Evolutionary conservation across 2,797 vertebrate species (phyloP), one percentile per base, ranked within the genome.

Genomic region (Tarsius wallacei): DNA sequence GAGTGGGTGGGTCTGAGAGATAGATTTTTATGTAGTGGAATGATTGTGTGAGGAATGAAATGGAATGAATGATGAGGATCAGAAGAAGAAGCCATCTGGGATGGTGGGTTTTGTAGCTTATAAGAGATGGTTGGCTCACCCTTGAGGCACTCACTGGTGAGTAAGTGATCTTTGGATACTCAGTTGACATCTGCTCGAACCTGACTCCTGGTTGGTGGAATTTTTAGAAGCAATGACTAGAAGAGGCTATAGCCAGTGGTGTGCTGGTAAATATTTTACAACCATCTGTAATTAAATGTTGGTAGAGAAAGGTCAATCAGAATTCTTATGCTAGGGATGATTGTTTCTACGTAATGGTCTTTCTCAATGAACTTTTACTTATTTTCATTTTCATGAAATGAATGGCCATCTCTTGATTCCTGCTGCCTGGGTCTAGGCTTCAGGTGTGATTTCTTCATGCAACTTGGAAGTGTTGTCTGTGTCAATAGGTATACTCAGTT

Each of bases 201-300:
- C 31, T 80, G 10, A 21, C 63, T 22, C 53, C 26, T 33, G 47
- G 73, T 55, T 61, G 15, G 66, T 36, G 73, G 87, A 73, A 47
- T 28, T 26, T 87, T 63, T n/a, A 74, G 55, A 94, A 78, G 16
- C 36, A 64, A 9, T 93, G 64, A 51, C 19, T 96, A 42, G 33
- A 93, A 94, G 68, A 85, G 21, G 19, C 9, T 22, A 19, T 57
- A 76, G 61, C 51, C 31, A 83, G 24, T 57, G 15, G 2, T 61
- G 4, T 82, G 24, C 59, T 61, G 5, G 81, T 66, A 74, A 68
- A 86, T 86, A 92, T 61, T 85, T 94, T 81, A 57, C 26, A 97
- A 21, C 19, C 0, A 1, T 77, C 33, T 90, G 0, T 85, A 87
- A 80, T 94, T 71, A 85, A 95, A 84, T 42, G 42, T 85, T 33